These are phyloP conservation scores for Zaprionus ghesquierei DNA, from an alignment of 1,140 invertebrate genomes.

Conservation along the genomic window DNA sequence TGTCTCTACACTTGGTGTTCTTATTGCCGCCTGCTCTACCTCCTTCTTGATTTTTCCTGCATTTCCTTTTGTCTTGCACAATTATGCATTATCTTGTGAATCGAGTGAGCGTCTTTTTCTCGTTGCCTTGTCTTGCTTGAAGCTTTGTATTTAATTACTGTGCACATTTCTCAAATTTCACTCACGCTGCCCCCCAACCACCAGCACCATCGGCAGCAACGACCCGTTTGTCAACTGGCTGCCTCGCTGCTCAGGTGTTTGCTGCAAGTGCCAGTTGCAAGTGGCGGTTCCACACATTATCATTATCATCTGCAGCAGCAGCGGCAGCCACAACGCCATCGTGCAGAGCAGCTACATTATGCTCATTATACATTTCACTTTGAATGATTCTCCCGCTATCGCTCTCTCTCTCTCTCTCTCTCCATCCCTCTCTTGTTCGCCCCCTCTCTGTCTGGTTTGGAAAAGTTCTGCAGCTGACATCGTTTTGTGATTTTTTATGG, in stretches of 20 bases:
- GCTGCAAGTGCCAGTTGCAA: conserved; percentile 14
- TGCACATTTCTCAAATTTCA: conserved; percentile 77
- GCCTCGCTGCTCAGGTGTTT: conserved; percentile 47
- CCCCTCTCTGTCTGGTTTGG: conserved; percentile 31
- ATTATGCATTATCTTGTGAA: conserved; percentile 69
- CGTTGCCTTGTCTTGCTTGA: conserved; percentile 47
- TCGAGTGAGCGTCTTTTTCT: conserved; percentile 36
- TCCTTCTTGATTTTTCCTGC: conserved; percentile 24
- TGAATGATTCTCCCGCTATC: conserved; percentile 29
- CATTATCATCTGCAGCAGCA: conserved; percentile 53
- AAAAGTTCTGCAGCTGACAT: conserved; percentile 63
- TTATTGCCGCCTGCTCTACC: conserved; percentile 23
- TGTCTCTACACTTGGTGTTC: conserved; percentile 22
- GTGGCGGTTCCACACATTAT: conserved; percentile 45
- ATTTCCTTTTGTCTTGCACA: conserved; percentile 76
- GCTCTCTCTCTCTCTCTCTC: neutral
- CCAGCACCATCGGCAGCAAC: neutral
- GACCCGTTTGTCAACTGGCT: conserved; percentile 15
- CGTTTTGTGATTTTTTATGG: conserved; percentile 39
- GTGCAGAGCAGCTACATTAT: conserved; percentile 61
- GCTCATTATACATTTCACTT: conserved; percentile 75
- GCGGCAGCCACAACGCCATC: conserved; percentile 38
- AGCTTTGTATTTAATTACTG: conserved; percentile 75
- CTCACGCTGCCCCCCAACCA: conserved; percentile 1
- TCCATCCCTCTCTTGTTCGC: neutral